Percentiles rank a stretch among this genome's conserved stretches.
These are phyloP conservation scores for Piprites chloris DNA, from an alignment of 2,113 vertebrate genomes.

Conservation along the genomic window DNA sequence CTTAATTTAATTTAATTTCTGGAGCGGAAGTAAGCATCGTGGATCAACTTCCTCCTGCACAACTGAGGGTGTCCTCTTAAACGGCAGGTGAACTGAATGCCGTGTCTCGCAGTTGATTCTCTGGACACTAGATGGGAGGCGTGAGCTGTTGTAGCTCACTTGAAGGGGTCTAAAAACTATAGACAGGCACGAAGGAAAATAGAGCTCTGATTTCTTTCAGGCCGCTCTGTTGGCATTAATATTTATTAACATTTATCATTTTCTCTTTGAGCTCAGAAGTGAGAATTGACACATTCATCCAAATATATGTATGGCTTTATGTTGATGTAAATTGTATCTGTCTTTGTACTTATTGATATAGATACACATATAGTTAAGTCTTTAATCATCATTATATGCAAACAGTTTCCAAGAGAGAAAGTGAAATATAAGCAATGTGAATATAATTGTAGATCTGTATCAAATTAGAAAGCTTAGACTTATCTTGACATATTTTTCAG, in stretches of 20 bases:
- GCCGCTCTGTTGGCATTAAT: not conserved
- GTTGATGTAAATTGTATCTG: not conserved
- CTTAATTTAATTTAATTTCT: not conserved
- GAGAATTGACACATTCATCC: not conserved
- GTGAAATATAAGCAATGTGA: not conserved
- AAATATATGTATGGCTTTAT: not conserved
- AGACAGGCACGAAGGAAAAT: not conserved
- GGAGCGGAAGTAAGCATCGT: not conserved
- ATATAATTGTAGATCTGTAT: not conserved
- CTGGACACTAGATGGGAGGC: conserved; percentile 50
- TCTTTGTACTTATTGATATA: not conserved
- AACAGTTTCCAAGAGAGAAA: not conserved
- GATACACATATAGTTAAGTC: not conserved
- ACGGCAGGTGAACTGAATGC: not conserved
- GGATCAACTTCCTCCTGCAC: not conserved
- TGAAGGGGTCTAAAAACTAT: not conserved
- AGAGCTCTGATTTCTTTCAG: not conserved
- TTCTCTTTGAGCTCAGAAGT: not conserved
- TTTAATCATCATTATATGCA: not conserved
- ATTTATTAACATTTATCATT: conserved; percentile 1
- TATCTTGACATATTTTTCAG: not conserved
- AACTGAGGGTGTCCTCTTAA: not conserved
- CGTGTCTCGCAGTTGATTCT: not conserved
- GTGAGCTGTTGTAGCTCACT: conserved; percentile 2
- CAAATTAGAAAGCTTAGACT: not conserved